These are phyloP conservation scores for Tethea ocularis DNA, from an alignment of 2,888 invertebrate species.

Conservation along the genomic window DNA sequence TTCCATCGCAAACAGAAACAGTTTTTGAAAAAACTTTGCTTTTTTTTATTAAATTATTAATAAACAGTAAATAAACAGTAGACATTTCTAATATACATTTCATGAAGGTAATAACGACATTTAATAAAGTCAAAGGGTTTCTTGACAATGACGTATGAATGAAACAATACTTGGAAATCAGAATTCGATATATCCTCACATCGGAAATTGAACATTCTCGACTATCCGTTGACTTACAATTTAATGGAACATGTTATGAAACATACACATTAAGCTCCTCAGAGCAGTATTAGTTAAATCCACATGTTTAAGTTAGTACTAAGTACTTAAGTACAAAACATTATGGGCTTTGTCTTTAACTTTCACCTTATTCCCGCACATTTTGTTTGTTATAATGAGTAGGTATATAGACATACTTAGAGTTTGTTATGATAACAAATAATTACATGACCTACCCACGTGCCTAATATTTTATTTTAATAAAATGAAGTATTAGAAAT, in stretches of 20 bases:
- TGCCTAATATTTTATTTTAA: no score
- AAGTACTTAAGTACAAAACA: constrained; percentile 11
- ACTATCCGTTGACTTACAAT: not conserved
- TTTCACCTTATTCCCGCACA: not conserved
- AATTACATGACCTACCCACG: no score
- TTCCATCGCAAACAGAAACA: no score
- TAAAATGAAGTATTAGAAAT: no score
- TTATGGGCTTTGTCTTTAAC: not conserved
- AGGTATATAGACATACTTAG: no score
- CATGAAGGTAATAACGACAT: not conserved
- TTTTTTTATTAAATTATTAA: no score
- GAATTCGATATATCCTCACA: not conserved
- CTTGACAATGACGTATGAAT: not conserved
- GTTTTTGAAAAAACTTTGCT: no score
- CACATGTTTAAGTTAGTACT: constrained; percentile 21
- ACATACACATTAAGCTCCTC: not conserved
- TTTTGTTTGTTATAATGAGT: not conserved
- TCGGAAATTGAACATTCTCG: not conserved
- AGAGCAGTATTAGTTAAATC: constrained; percentile 13
- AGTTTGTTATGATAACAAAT: no score
- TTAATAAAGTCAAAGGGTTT: not conserved
- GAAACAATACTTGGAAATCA: not conserved
- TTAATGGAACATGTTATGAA: not conserved
- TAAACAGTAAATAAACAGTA: no score
- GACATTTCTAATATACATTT: no score